Percentiles rank a stretch among this genome's conserved stretches.
Evolutionary conservation across 2,888 invertebrate genomes (phyloP).

Genomic region (Acanthosepion esculentum): DNA sequence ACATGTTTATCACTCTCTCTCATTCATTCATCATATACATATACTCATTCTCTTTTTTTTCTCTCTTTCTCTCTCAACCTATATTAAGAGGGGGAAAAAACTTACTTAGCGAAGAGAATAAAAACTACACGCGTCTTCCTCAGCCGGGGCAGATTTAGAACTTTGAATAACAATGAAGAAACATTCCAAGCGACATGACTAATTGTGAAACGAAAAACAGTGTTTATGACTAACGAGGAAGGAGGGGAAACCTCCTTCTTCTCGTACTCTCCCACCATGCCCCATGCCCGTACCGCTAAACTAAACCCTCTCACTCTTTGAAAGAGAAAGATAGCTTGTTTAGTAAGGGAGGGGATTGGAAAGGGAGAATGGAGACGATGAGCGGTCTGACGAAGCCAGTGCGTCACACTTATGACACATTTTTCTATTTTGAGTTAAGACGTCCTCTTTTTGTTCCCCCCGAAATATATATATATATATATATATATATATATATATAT

Average conservation of each 20-base stretch:
- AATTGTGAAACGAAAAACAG: conserved; percentile 16
- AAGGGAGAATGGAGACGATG: background rate
- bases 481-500: background rate
- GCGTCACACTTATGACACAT: background rate
- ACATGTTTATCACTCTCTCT: background rate
- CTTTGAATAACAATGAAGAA: conserved; percentile 33
- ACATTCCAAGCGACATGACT: conserved; percentile 8
- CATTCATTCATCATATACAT: no score
- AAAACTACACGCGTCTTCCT: conserved; percentile 12
- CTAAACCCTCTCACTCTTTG: background rate
- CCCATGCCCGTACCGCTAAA: background rate
- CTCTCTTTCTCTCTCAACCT: no score
- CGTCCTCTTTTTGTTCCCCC: background rate
- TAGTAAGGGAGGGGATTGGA: background rate
- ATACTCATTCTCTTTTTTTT: no score
- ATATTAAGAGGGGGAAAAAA: background rate
- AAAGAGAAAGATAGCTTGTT: background rate
- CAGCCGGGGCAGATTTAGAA: background rate
- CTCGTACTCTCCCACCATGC: background rate
- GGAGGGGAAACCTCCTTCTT: conserved; percentile 10
- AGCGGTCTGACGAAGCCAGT: conserved; percentile 9
- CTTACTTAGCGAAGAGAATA: conserved; percentile 33
- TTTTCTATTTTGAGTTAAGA: conserved; percentile 25
- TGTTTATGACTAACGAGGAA: conserved; percentile 14
- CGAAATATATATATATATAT: background rate